Evolutionary conservation across 2,888 invertebrate genomes (phyloP), one percentile per base, ranked within the genome.

Genomic region (Chymomyza caudatula): DNA sequence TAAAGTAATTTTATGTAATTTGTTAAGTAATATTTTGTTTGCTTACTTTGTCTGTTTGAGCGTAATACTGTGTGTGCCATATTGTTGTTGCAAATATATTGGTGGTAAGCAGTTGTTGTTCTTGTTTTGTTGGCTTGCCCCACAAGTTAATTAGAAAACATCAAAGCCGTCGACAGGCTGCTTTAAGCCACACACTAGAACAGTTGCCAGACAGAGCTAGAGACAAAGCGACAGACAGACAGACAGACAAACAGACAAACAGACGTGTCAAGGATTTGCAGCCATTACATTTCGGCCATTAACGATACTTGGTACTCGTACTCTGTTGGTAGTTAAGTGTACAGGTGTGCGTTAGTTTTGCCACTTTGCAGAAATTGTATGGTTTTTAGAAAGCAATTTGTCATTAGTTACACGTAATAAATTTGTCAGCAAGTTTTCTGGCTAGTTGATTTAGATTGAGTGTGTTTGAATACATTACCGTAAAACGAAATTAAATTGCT

Each of bases 1-100:
- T 71, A 84, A 84, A 82, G 86, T 82, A 86, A 81, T 85, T 82
- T 86, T 82, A 84, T 86, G 82, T 86, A 82, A 82, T 82, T 82
- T 82, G 86, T 82, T 82, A 82, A 86, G 86, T 84, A 86, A 82
- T 78, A 86, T 74, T 37, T 37, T 29, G 51, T 60, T 58, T 76
- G 72, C 78, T 73, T 49, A 20, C 49, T 47, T 37, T 71, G 70
- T 63, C 64, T 78, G 86, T 76, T 79, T 78, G 77, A 67, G 37
- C 86, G 71, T 82, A 78, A 84, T 85, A 8, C 15, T 23, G 44
- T 37, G 29, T 57, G 60, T n/a, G 17, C 61, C 53, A 66, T 64
- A 59, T 64, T 64, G 65, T 56, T 52, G 58, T 37, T 57, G 51
- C 29, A 37, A 4, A 8, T 11, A 37, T 11, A 37, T 37, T 37